These are phyloP conservation scores for Tenthredo amoena DNA, from an alignment of 2,888 invertebrate genomes.

Conservation along the genomic window DNA sequence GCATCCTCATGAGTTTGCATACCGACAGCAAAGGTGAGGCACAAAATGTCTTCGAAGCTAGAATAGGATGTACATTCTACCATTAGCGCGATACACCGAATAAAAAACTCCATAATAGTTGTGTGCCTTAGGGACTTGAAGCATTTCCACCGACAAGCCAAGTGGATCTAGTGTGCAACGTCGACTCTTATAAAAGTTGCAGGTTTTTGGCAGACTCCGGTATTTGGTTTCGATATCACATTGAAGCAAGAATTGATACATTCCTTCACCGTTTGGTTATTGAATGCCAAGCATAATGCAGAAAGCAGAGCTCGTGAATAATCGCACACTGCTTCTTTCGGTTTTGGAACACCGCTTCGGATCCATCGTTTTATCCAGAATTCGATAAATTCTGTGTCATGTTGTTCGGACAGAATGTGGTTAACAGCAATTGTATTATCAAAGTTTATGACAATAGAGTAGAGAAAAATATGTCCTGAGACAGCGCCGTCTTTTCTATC, in stretches of 20 bases:
- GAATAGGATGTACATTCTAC: constrained; percentile 46
- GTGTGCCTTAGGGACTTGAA: constrained; percentile 46
- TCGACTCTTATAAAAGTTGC: constrained; percentile 56
- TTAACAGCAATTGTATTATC: constrained; percentile 53
- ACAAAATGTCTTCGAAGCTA: constrained; percentile 54
- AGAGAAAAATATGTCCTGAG: constrained; percentile 53
- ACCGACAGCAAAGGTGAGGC: constrained; percentile 53
- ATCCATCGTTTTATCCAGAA: constrained; percentile 53
- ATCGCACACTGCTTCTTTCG: constrained; percentile 51
- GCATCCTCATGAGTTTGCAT: constrained; percentile 51
- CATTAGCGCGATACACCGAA: constrained; percentile 55
- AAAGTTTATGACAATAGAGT: constrained; percentile 54
- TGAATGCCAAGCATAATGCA: constrained; percentile 56
- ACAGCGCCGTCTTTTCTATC: not conserved
- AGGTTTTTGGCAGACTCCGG: constrained; percentile 25
- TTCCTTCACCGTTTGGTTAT: constrained; percentile 50
- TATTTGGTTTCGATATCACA: constrained; percentile 15
- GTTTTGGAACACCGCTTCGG: constrained; percentile 48
- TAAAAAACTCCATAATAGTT: constrained; percentile 55
- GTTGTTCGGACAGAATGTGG: constrained; percentile 57
- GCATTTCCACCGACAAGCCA: constrained; percentile 53
- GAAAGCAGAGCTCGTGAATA: constrained; percentile 53
- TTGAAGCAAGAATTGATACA: constrained; percentile 50
- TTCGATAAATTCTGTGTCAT: constrained; percentile 51
- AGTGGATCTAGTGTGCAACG: constrained; percentile 58